Evolutionary conservation across 2,797 vertebrate species (phyloP).

Genomic region (Halcyon leucocephala): DNA sequence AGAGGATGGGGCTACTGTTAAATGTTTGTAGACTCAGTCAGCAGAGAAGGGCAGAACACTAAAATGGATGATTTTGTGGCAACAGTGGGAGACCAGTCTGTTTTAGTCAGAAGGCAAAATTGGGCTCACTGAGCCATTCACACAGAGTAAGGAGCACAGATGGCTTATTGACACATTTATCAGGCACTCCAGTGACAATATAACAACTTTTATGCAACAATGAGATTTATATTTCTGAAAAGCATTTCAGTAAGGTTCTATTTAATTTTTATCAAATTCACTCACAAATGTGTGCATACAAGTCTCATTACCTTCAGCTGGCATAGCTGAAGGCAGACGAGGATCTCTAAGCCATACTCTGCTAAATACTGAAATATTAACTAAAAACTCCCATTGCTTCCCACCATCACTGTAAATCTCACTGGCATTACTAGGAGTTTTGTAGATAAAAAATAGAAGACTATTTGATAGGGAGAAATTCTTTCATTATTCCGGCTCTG

Average conservation of each 20-base stretch:
- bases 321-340: background rate
- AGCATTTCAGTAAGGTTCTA: background rate
- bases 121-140: background rate
- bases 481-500: constrained; percentile 21
- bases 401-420: background rate
- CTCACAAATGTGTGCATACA: background rate
- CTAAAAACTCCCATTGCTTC: background rate
- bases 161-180: constrained; percentile 30
- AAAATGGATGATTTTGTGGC: background rate
- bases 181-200: background rate
- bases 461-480: background rate
- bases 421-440: background rate
- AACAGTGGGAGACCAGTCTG: background rate
- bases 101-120: background rate
- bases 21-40: background rate
- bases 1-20: background rate
- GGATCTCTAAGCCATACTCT: background rate
- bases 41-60: background rate
- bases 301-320: background rate
- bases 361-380: background rate
- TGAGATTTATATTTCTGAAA: background rate
- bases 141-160: background rate
- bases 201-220: background rate
- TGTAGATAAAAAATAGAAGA: background rate
- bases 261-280: background rate